phyloP scores from a whole-genome alignment of 2,888 invertebrate genomes.

The Polia nebulosa region DNA sequence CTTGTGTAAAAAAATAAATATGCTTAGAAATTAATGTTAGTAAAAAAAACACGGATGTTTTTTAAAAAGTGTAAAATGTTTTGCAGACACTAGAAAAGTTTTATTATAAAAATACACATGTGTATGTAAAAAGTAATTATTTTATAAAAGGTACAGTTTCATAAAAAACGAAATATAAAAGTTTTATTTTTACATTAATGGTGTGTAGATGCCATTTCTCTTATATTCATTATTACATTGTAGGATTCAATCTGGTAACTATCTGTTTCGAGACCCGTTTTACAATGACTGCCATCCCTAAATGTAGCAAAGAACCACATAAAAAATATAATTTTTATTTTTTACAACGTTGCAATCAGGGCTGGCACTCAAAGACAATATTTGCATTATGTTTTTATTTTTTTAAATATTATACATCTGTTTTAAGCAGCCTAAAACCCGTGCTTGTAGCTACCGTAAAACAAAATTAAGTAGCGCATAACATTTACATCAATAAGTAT shows the following conservation, averaged over 20 bases:
- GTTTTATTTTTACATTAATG: slow-evolving; percentile 10
- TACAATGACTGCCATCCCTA: slow-evolving; percentile 76
- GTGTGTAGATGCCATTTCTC: slow-evolving; percentile 73
- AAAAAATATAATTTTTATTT: slow-evolving; percentile 60
- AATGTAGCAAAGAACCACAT: slow-evolving; percentile 53
- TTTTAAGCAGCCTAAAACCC: slow-evolving; percentile 83
- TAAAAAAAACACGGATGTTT: slow-evolving; percentile 5
- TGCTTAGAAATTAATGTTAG: slow-evolving; percentile 27
- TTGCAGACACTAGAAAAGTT: slow-evolving; percentile 9
- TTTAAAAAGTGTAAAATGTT: slow-evolving; percentile 18
- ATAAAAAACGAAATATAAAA: slow-evolving; percentile 30
- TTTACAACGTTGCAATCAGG: slow-evolving; percentile 61
- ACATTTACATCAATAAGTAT: slow-evolving; percentile 73
- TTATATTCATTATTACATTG: slow-evolving; percentile 74
- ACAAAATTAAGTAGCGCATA: slow-evolving; percentile 81
- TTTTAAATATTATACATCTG: slow-evolving; percentile 71
- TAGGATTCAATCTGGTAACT: slow-evolving; percentile 89
- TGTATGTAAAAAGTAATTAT: slow-evolving; percentile 18
- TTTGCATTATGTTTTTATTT: slow-evolving; percentile 60
- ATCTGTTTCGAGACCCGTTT: slow-evolving; percentile 89
- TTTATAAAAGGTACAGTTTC: slow-evolving; percentile 25
- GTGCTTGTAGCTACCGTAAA: slow-evolving; percentile 80
- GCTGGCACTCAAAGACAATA: slow-evolving; percentile 72
- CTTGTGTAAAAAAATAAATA: slow-evolving; percentile 33
- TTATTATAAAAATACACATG: slow-evolving; percentile 50